phyloP scores from a whole-genome alignment of 2,888 invertebrate species.

The Urechis unicinctus region DNA sequence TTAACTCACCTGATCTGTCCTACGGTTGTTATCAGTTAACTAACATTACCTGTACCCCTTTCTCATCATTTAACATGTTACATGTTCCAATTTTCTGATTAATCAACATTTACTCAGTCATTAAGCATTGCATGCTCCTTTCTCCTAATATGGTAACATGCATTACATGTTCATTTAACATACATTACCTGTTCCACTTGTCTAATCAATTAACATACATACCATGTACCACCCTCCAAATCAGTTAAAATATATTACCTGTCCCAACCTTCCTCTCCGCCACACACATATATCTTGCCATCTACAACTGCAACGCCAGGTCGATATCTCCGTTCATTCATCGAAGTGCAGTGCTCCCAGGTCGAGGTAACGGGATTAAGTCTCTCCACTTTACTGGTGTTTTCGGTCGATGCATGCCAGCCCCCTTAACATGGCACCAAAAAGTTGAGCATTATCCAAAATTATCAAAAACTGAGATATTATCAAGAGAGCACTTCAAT shows the following conservation, averaged over 20 bases:
- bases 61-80: too few relatives aligned
- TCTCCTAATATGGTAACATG: too few relatives aligned
- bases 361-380: conserved; percentile 49
- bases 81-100: too few relatives aligned
- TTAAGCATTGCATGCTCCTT: too few relatives aligned
- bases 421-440: conserved; percentile 44
- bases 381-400: conserved; percentile 54
- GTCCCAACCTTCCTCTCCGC: conserved; percentile 56
- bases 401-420: conserved; percentile 55
- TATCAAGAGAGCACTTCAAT: background rate
- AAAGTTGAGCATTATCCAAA: background rate
- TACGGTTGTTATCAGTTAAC: too few relatives aligned
- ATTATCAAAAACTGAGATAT: background rate
- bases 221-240: too few relatives aligned
- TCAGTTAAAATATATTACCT: conserved; percentile 26
- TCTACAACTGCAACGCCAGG: conserved; percentile 53
- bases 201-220: too few relatives aligned
- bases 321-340: conserved; percentile 53
- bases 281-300: conserved; percentile 53
- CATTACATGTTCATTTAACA: too few relatives aligned
- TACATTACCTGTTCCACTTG: too few relatives aligned
- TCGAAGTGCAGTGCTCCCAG: conserved; percentile 51
- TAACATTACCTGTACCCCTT: too few relatives aligned
- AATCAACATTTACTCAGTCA: too few relatives aligned
- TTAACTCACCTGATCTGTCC: too few relatives aligned